Conservation (phyloP, 2,797 vertebrate species). For the Karalla daura region DNA sequence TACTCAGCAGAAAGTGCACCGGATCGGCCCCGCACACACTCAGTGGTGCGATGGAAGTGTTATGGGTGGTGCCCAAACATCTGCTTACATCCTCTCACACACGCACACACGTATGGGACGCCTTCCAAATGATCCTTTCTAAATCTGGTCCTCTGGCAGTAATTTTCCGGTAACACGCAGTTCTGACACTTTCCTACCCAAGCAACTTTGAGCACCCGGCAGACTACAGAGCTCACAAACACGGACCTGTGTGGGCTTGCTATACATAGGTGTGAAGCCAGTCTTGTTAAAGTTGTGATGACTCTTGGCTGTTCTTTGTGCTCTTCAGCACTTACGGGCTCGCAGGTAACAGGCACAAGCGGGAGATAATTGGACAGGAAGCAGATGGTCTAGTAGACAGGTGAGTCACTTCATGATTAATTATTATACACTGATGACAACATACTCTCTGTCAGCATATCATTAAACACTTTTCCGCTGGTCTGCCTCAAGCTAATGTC, state of each 20-base stretch:
- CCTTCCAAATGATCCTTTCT: constrained; percentile 47
- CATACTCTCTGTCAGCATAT: constrained; percentile 50
- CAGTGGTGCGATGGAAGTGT: constrained; percentile 48
- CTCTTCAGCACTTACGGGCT: constrained; percentile 62
- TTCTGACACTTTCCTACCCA: constrained; percentile 48
- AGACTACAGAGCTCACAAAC: constrained; percentile 29
- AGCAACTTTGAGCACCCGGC: constrained; percentile 55
- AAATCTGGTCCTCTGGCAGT: constrained; percentile 53
- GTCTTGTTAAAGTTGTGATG: constrained; percentile 68
- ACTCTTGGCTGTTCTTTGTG: constrained; percentile 64
- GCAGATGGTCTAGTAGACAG: constrained; percentile 70
- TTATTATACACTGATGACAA: constrained; percentile 61
- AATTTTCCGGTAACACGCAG: constrained; percentile 53
- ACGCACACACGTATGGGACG: background rate
- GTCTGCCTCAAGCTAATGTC: constrained; percentile 6
- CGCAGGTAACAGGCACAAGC: constrained; percentile 54
- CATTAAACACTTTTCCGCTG: constrained; percentile 20
- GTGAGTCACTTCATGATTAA: constrained; percentile 63
- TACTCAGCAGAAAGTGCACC: constrained; percentile 70
- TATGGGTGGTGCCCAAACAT: constrained; percentile 60
- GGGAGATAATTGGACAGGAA: constrained; percentile 72
- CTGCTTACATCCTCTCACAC: constrained; percentile 55
- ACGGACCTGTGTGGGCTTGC: constrained; percentile 38
- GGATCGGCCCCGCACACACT: constrained; percentile 50
- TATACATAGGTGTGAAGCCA: constrained; percentile 57